These are phyloP conservation scores for Pachypeltis micranthus DNA, from an alignment of 1,140 invertebrate species.

Conservation along the genomic window DNA sequence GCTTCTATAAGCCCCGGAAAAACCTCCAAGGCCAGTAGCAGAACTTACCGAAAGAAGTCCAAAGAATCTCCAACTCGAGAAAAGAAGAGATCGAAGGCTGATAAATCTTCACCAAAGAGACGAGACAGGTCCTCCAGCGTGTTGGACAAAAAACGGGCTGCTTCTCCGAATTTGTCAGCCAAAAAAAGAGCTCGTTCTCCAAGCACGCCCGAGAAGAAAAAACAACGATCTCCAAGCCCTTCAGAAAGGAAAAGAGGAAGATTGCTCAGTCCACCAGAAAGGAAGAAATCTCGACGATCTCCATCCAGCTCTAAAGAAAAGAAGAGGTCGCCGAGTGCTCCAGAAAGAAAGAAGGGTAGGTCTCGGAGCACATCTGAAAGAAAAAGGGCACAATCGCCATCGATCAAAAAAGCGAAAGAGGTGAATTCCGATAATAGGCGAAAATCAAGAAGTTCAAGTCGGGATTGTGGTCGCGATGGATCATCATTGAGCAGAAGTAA, in stretches of 20 bases:
- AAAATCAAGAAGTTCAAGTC: constrained; percentile 10
- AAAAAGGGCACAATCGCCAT: neutral
- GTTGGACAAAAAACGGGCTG: no score
- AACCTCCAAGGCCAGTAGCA: neutral
- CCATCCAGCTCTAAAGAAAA: no score
- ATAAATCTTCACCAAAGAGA: no score
- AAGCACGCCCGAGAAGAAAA: neutral
- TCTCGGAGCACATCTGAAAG: neutral
- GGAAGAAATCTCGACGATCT: neutral
- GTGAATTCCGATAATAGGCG: constrained; percentile 7
- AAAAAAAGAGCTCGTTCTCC: neutral
- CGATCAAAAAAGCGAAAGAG: neutral
- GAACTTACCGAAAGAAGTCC: neutral
- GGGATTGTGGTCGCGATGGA: neutral
- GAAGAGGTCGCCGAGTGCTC: neutral
- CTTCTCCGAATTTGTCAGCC: no score
- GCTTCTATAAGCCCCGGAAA: neutral
- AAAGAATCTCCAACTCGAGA: neutral
- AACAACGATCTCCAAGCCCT: neutral
- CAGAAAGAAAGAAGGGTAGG: neutral
- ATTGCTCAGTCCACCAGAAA: neutral
- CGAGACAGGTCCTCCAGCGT: no score
- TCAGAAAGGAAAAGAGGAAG: no score
- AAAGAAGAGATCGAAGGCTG: constrained; percentile 4
- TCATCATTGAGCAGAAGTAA: neutral